A percentile compares a stretch with the other conserved stretches of the same genome.
phyloP scores from a whole-genome alignment of 2,888 invertebrate genomes.

The Macrosiphum euphorbiae region DNA sequence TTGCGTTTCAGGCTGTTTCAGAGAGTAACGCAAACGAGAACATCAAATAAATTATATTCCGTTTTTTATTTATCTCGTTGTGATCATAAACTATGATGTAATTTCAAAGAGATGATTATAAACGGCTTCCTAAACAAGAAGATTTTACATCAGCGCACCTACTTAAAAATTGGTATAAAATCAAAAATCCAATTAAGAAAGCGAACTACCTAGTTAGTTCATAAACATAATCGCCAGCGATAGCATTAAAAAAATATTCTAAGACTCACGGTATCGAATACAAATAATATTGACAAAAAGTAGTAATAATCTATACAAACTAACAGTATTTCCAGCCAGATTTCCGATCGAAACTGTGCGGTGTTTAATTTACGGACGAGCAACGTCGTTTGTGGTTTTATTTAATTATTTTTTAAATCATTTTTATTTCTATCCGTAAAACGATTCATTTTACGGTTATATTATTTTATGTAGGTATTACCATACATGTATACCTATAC shows the following conservation, averaged over 20 bases:
- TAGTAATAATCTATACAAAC: background rate
- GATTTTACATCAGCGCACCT: background rate
- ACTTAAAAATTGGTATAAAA: background rate
- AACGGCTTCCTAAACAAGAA: background rate
- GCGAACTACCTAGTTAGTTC: background rate
- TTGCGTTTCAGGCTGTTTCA: background rate
- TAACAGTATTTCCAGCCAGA: background rate
- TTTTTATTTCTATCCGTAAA: constrained; percentile 3
- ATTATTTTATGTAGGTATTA: background rate
- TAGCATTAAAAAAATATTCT: background rate
- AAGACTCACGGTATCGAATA: background rate
- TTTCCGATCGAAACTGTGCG: background rate
- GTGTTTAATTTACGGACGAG: background rate
- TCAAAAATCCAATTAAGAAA: constrained; percentile 2
- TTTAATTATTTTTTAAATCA: constrained; percentile 11
- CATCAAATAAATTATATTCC: background rate
- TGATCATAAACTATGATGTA: background rate
- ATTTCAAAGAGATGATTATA: background rate
- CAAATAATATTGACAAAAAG: background rate
- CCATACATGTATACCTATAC: background rate
- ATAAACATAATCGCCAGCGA: background rate
- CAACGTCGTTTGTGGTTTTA: background rate
- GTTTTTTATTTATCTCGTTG: background rate
- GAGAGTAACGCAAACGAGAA: background rate
- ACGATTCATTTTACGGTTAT: constrained; percentile 10